A percentile compares a stretch with the other conserved stretches of the same genome.
Evolutionary conservation across 2,113 vertebrate genomes (phyloP).

Genomic region (Lepus timidus): DNA sequence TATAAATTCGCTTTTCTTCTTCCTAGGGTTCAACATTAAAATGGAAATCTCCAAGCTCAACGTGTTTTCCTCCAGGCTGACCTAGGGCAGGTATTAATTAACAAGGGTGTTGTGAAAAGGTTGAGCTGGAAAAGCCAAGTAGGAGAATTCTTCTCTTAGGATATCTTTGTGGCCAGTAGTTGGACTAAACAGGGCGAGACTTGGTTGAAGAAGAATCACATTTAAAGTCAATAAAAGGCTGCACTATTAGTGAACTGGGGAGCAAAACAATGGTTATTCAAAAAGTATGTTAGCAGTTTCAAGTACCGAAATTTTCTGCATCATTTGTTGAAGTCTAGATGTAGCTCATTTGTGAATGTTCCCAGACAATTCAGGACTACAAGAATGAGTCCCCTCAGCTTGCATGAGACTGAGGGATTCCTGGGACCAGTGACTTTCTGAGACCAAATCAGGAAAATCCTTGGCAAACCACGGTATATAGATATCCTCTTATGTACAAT

Average conservation of each 20-base stretch:
- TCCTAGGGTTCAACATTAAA: conserved; percentile 75
- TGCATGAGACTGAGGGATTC: neutral
- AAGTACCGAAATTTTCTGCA: neutral
- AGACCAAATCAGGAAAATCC: neutral
- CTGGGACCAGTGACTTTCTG: neutral
- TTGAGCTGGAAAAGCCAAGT: conserved; percentile 65
- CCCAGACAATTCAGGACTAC: neutral
- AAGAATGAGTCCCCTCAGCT: neutral
- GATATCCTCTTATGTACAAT: neutral
- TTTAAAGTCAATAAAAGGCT: conserved; percentile 27
- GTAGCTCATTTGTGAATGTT: neutral
- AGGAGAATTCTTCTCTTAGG: conserved; percentile 68
- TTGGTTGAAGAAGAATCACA: conserved; percentile 54
- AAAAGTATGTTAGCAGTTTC: neutral
- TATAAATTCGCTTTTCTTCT: conserved; percentile 82
- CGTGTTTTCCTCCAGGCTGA: conserved; percentile 72
- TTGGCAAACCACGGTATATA: neutral
- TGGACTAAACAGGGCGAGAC: conserved; percentile 40
- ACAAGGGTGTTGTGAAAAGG: conserved; percentile 65
- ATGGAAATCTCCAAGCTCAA: conserved; percentile 78
- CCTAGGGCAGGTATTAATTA: conserved; percentile 80
- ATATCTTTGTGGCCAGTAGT: conserved; percentile 4
- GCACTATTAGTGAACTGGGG: neutral
- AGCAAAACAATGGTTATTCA: neutral
- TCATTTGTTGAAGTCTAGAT: neutral